Evolutionary conservation across 2,113 vertebrate species (phyloP).

Genomic region (Columbina picui): DNA sequence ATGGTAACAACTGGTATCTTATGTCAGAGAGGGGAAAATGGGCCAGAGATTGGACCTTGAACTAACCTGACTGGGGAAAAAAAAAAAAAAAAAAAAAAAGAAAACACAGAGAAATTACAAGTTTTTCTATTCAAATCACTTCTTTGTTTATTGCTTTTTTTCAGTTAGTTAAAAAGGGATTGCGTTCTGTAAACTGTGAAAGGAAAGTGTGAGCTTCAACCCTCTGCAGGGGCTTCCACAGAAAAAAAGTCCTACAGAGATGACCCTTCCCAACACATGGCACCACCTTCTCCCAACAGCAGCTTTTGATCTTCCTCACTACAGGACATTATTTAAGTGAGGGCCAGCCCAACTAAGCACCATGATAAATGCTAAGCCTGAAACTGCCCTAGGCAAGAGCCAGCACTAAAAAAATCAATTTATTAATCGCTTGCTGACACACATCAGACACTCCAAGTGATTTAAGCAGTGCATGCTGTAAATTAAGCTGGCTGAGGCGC

Average conservation of each 20-base stretch:
- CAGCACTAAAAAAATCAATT: not conserved
- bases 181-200: not conserved
- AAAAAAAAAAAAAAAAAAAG: rapidly evolving
- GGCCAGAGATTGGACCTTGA: not conserved
- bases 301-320: not conserved
- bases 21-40: not conserved
- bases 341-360: not conserved
- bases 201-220: not conserved
- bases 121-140: not conserved
- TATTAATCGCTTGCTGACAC: slow-evolving; percentile 27
- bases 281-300: not conserved
- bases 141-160: rapidly evolving
- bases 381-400: slow-evolving; percentile 14
- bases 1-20: not conserved
- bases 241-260: not conserved
- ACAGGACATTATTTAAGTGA: not conserved
- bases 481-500: not conserved
- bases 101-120: not conserved
- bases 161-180: not conserved
- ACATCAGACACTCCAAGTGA: not conserved
- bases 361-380: not conserved
- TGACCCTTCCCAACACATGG: not conserved
- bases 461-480: not conserved
- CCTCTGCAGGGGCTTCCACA: not conserved
- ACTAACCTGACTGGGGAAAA: not conserved